Evolutionary conservation across 2,113 vertebrate species (phyloP), one percentile per base, ranked within the genome.

Genomic region (Chaetodon trifascialis): DNA sequence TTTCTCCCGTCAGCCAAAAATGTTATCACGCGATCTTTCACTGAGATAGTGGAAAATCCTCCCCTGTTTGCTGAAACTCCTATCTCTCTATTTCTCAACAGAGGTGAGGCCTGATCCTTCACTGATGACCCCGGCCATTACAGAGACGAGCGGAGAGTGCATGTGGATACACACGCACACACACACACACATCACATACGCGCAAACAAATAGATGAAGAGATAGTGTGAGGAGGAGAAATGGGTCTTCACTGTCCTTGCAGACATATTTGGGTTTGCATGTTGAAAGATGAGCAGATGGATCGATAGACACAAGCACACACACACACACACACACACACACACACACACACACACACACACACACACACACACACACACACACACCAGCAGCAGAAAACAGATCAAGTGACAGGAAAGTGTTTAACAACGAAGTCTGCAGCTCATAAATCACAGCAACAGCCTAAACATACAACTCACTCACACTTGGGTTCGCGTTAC

Each of bases 101-200:
- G 82, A 89, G 89, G 89, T 87, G 88, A 91, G 40, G 80, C 69
- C 63, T 66, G 80, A 87, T 88, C 80, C 75, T 91, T 83, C 90
- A 91, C 90, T 90, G 91, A 88, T 93, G 86, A 94, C 92, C 90
- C 83, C 47, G 42, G 70, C 78, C 66, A 73, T 87, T 82, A 80
- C 60, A n/a, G 60, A 85, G 84, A 83, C 5, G 42, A 85, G 82
- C 15, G 2, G 73, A 44, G 58, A 40, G 30, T 69, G 73, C 68
- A 77, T 47, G 71, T 67, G 25, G 58, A 77, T 60, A 83, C 76
- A 87, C 40, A 76, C 52, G 75, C 56, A 71, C 65, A 76, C 9
- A 79, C 47, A 83, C 40, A 79, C 46, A 44, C 56, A 71, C 38
- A 75, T 34, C 66, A 66, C 38, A 66, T 2, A 60, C 51, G 76